Evolutionary conservation across 2,797 vertebrate genomes (phyloP).

Genomic region (Rhabdophis nuchalis): DNA sequence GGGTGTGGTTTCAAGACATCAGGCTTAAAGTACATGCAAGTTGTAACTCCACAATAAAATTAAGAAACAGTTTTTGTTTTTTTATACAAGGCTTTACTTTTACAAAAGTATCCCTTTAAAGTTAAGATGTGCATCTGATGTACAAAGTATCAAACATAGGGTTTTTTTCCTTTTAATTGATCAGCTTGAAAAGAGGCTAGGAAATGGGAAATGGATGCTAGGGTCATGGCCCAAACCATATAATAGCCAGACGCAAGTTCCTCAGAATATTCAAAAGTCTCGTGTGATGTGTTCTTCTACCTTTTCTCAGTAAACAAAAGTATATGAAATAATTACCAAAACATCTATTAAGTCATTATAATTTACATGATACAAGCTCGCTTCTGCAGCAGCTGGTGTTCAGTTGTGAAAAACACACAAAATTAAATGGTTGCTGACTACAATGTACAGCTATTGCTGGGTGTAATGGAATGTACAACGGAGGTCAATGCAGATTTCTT

Average conservation of each 20-base stretch:
- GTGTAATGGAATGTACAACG: constrained; percentile 78
- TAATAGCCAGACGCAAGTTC: constrained; percentile 72
- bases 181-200: constrained; percentile 83
- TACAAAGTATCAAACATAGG: constrained; percentile 83
- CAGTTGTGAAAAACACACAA: constrained; percentile 76
- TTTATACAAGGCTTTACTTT: constrained; percentile 87
- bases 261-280: constrained; percentile 76
- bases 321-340: constrained; percentile 79
- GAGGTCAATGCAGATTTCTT: constrained; percentile 71
- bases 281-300: constrained; percentile 71
- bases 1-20: constrained; percentile 66
- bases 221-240: constrained; percentile 72
- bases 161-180: constrained; percentile 52
- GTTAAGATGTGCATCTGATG: constrained; percentile 82
- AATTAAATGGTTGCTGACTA: constrained; percentile 78
- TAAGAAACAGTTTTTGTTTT: constrained; percentile 80
- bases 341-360: constrained; percentile 75
- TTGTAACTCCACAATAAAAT: constrained; percentile 79
- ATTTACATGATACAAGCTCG: constrained; percentile 78
- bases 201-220: constrained; percentile 76
- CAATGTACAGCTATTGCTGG: constrained; percentile 80
- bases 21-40: constrained; percentile 76
- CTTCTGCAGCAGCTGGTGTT: constrained; percentile 77
- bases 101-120: constrained; percentile 86
- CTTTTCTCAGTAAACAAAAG: constrained; percentile 77